Percentiles rank a stretch among this genome's conserved stretches.
phyloP scores from a whole-genome alignment of 2,797 vertebrate species.

The Malurus splendens region DNA sequence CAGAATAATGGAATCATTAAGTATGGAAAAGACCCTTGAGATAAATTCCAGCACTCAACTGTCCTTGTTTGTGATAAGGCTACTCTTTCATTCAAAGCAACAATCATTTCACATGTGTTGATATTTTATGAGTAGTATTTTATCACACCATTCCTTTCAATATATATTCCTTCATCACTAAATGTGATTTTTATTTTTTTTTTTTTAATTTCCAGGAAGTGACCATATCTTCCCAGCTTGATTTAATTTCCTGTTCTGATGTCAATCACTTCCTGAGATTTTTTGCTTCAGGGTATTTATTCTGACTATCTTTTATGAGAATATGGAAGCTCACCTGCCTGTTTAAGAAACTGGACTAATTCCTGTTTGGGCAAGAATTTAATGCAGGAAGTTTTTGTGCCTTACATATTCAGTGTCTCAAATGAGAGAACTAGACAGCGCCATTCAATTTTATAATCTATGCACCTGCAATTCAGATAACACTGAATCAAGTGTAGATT shows the following conservation, averaged over 20 bases:
- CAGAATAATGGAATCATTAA: background rate
- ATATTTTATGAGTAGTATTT: background rate
- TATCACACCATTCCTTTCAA: background rate
- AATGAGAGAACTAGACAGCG: background rate
- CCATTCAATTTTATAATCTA: background rate
- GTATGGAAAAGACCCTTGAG: background rate
- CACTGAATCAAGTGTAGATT: background rate
- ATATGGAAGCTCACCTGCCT: background rate
- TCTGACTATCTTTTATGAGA: background rate
- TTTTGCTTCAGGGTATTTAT: background rate
- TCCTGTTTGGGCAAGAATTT: background rate
- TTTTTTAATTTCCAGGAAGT: background rate
- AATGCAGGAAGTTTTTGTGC: background rate
- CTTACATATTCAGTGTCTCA: background rate
- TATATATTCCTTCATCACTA: background rate
- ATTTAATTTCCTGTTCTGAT: background rate
- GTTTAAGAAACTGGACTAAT: background rate
- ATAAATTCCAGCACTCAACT: background rate
- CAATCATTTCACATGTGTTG: background rate
- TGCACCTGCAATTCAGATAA: background rate
- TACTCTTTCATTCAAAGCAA: background rate
- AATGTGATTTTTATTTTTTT: background rate
- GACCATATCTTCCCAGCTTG: background rate
- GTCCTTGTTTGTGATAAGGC: background rate
- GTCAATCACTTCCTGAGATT: background rate